Percentiles rank a stretch among this genome's conserved stretches.
phyloP scores from a whole-genome alignment of 1,140 invertebrate species.

The Whitmania pigra region DNA sequence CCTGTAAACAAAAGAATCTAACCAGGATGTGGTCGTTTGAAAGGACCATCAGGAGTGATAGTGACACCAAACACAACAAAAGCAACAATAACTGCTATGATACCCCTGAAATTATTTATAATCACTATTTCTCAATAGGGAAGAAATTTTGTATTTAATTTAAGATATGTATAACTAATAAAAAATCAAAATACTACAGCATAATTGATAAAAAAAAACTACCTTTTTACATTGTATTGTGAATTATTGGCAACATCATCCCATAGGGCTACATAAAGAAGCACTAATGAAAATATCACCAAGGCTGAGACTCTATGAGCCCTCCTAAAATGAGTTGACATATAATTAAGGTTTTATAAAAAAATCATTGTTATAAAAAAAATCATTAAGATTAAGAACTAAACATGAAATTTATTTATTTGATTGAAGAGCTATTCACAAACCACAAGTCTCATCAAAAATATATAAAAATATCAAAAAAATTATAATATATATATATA shows the following conservation, averaged over 20 bases:
- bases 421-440: no score
- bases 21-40: slow-evolving; percentile 51
- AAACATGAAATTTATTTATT: no score
- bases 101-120: slow-evolving; percentile 40
- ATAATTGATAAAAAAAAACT: slow-evolving; percentile 15
- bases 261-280: slow-evolving; percentile 47
- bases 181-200: background rate
- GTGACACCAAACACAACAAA: slow-evolving; percentile 50
- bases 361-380: no score
- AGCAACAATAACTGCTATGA: slow-evolving; percentile 46
- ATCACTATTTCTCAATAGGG: background rate
- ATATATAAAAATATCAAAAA: no score
- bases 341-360: no score
- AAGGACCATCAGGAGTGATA: slow-evolving; percentile 51
- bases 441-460: no score
- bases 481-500: no score
- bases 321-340: slow-evolving; percentile 36
- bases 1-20: slow-evolving; percentile 15
- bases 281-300: slow-evolving; percentile 41
- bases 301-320: slow-evolving; percentile 48
- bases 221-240: slow-evolving; percentile 48
- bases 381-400: no score
- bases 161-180: no score
- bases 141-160: background rate
- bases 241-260: slow-evolving; percentile 39